Percentiles rank a stretch among this genome's conserved stretches.
These are phyloP conservation scores for Azorinus chamasolen DNA, from an alignment of 2,888 invertebrate species.

Conservation along the genomic window DNA sequence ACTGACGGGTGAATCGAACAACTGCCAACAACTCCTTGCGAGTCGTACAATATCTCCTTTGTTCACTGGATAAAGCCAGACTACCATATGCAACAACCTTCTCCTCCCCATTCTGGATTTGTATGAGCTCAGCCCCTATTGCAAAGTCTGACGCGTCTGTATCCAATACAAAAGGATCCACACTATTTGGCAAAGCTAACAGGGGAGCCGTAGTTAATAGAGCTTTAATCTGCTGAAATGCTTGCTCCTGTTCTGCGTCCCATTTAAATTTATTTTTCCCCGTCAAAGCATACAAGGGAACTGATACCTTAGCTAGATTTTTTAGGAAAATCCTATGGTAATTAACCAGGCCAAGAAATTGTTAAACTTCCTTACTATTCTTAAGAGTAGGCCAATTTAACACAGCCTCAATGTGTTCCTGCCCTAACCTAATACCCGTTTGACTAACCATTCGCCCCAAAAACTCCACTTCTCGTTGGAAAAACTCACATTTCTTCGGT, in stretches of 20 bases:
- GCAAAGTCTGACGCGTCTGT: conserved; percentile 61
- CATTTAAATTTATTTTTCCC: conserved; percentile 33
- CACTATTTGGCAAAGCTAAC: conserved; percentile 40
- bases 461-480: no score
- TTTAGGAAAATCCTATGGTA: conserved; percentile 55
- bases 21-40: conserved; percentile 59
- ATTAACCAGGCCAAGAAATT: conserved; percentile 59
- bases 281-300: conserved; percentile 26
- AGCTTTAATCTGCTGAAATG: conserved; percentile 17
- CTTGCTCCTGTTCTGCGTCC: conserved; percentile 19
- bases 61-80: conserved; percentile 39
- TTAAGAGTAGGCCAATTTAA: conserved; percentile 45
- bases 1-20: conserved; percentile 51
- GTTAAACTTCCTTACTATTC: conserved; percentile 45
- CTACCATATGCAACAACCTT: conserved; percentile 54
- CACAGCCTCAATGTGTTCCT: no score
- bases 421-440: no score
- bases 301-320: conserved; percentile 29
- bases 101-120: conserved; percentile 58
- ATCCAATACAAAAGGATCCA: conserved; percentile 49
- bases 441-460: no score
- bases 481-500: no score
- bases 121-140: conserved; percentile 55
- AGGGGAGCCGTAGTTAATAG: conserved; percentile 35
- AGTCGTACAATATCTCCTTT: conserved; percentile 60